Percentiles rank a stretch among this genome's conserved stretches.
Conservation (phyloP, 1,140 invertebrate species). For the Eueides isabella region DNA sequence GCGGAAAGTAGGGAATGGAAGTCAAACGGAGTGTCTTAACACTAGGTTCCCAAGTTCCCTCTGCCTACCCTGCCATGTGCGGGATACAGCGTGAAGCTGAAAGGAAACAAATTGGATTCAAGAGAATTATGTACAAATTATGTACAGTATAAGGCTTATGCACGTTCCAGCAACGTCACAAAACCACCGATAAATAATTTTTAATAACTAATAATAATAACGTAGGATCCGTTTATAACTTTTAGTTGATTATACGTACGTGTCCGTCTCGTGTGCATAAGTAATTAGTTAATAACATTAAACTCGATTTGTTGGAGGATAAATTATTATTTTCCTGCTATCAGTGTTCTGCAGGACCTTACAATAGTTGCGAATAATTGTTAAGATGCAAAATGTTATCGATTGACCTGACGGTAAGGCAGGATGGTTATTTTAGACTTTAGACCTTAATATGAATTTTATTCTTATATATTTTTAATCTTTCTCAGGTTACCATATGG, state of each 20-base stretch:
- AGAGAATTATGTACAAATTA: no score
- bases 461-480: no score
- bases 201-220: neutral
- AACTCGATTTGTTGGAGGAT: neutral
- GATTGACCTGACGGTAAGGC: neutral
- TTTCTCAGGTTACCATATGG: no score
- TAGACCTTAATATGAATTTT: no score
- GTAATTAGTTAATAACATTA: neutral
- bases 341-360: neutral
- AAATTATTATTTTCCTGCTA: constrained; percentile 10
- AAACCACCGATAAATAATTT: neutral
- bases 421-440: no score
- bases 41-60: no score
- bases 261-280: neutral
- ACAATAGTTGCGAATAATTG: neutral
- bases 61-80: no score
- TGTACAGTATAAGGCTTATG: neutral
- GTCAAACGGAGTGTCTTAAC: no score
- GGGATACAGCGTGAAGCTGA: no score
- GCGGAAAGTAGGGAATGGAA: no score
- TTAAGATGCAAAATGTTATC: neutral
- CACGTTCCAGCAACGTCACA: neutral
- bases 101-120: no score
- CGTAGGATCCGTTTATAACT: neutral
- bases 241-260: neutral